Conservation (phyloP, 2,888 invertebrate genomes). For the Chymomyza procnemis region DNA sequence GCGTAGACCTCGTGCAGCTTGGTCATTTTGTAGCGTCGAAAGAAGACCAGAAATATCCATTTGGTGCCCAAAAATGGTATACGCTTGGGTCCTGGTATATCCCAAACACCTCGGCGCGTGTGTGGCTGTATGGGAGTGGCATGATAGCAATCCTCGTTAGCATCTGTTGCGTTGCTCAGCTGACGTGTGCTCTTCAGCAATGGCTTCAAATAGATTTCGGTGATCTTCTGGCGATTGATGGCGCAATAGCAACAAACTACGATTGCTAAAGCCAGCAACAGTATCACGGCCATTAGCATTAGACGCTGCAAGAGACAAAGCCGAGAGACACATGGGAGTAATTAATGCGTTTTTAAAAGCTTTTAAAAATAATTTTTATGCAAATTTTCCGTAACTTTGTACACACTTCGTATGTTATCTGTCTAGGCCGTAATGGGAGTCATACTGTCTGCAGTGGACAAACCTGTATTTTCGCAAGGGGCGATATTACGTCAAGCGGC, state of each 20-base stretch:
- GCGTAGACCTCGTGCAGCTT: constrained; percentile 89
- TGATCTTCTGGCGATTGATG: constrained; percentile 67
- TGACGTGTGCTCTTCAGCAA: constrained; percentile 58
- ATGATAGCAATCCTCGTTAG: constrained; percentile 57
- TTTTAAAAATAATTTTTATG: constrained; percentile 40
- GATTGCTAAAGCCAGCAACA: constrained; percentile 74
- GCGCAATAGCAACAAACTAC: constrained; percentile 74
- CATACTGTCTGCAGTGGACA: constrained; percentile 6
- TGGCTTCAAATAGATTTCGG: constrained; percentile 62
- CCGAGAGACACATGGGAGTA: background rate
- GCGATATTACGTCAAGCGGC: too few species aligned
- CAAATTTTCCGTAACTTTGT: constrained; percentile 37
- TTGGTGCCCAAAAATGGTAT: constrained; percentile 88
- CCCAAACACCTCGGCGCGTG: constrained; percentile 66
- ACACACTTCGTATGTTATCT: constrained; percentile 3
- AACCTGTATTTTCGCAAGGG: constrained; percentile 20
- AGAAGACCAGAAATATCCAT: constrained; percentile 85
- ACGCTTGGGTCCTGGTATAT: constrained; percentile 86
- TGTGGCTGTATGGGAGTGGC: constrained; percentile 55
- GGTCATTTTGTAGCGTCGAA: constrained; percentile 83
- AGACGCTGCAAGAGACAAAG: constrained; percentile 28
- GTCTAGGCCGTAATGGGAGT: constrained; percentile 53
- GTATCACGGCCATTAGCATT: constrained; percentile 77
- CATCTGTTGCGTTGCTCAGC: constrained; percentile 1
- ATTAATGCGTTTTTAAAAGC: constrained; percentile 28